Evolutionary conservation across 2,888 invertebrate genomes (phyloP), one percentile per base, ranked within the genome.

Genomic region (Drosophila colorata): DNA sequence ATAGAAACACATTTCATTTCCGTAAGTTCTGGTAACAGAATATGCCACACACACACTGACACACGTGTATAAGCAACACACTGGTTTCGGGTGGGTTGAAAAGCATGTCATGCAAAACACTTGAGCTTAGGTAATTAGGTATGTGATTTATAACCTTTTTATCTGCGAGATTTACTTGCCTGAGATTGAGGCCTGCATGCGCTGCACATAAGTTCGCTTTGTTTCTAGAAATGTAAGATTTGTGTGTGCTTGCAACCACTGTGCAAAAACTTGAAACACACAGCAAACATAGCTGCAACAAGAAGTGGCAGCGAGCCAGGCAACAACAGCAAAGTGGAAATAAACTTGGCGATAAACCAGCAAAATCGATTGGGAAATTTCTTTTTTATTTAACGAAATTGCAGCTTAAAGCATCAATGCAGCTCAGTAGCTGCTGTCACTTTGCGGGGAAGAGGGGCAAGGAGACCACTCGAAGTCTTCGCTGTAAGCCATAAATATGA

Each of bases 1-100:
- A 83, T 86, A 82, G 83, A 88, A 88, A 86, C 77, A 88, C 84
- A 85, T 85, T 85, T 85, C 88, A 85, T 88, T 85, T 85, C 88
- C 84, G 87, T 83, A 87, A 86, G 86, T 85, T 86, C 74, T 72
- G 70, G 48, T 64, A 77, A 56, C 74, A 63, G 74, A 69, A 77
- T 69, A 78, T 78, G 66, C 67, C 70, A 60, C 48, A 53, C 52
- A 13, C 58, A 59, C 14, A 47, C 46, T 9, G 28, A 28, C 9
- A 28, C 9, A 9, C 28, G 43, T 61, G 14, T 25, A 47, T 31
- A 48, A 60, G 37, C 28, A 33, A 33, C 61, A 68, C 74, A 61
- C 11, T 76, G 77, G 56, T 51, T 35, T 9, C 1, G 28, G 28
- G 18, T 8, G 7, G 31, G 18, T 7, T 7, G 5, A 20, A 38